Evolutionary conservation across 2,797 vertebrate genomes (phyloP), one percentile per base, ranked within the genome.

Genomic region (Sparus aurata): DNA sequence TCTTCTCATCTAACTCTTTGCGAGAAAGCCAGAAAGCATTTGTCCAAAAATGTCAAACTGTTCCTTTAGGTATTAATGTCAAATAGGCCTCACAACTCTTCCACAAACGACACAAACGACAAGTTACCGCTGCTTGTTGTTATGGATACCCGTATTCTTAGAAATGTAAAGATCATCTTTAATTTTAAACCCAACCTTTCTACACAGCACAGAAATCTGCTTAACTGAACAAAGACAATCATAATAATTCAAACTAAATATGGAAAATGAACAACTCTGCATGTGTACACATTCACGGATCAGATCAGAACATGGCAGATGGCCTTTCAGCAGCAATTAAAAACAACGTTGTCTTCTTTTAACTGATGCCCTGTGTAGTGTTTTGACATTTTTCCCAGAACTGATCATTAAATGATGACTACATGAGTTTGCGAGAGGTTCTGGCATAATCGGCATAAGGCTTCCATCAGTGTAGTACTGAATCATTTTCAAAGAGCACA

Each of bases 301-400:
- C 18, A 59, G 53, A 71, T 25, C 41, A 59, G 57, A 4, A 49
- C 59, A 54, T 41, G 50, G n/a, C 64, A 60, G 62, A 52, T 34
- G 60, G 66, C 8, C 34, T 69, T 75, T 57, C 22, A 63, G 46
- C 45, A 43, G 25, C 53, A 38, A 49, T 50, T 2, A 43, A 46
- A 20, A 64, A 52, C 27, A 53, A 71, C 50, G 34, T 16, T 41
- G 10, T 5, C 3, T 71, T 70, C 25, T 63, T 72, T 58, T 57
- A 38, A 63, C 16, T 60, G 38, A 83, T 23, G 22, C 18, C 41
- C 59, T 13, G 22, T 22, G 17, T 8, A 1, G 64, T 17, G 30
- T 73, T 79, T 67, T 77, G 54, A 75, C 34, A 55, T 53, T 52
- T 79, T 77, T 12, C 25, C 65, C 30, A 81, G 52, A 78, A 63